phyloP scores from a whole-genome alignment of 2,113 vertebrate species.

The Melanerpes formicivorus region DNA sequence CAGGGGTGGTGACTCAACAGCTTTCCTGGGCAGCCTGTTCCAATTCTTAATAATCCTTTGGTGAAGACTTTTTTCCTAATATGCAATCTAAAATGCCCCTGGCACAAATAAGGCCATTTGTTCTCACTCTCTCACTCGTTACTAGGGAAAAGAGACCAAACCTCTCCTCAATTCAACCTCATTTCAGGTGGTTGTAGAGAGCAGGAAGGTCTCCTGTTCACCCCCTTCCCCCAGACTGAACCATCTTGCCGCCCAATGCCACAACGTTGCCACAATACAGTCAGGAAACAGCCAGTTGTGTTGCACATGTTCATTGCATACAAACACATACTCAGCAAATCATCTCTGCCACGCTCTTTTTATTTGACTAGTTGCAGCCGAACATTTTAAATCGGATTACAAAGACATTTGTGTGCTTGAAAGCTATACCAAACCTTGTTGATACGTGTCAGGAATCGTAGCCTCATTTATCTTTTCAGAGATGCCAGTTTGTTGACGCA shows the following conservation, averaged over 20 bases:
- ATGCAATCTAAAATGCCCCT: neutral
- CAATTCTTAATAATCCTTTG: neutral
- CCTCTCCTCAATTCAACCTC: rapidly evolving
- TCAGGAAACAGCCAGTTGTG: neutral
- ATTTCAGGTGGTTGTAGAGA: neutral
- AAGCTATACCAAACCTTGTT: neutral
- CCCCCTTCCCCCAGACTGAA: neutral
- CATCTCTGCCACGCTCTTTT: neutral
- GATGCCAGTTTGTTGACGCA: conserved; percentile 41
- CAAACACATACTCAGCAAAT: neutral
- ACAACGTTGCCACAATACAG: neutral
- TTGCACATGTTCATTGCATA: neutral
- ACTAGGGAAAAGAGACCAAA: neutral
- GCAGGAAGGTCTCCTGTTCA: rapidly evolving
- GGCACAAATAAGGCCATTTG: neutral
- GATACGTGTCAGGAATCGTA: neutral
- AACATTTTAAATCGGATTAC: neutral
- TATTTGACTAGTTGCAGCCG: neutral
- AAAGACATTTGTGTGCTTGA: neutral
- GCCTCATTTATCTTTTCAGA: conserved; percentile 10
- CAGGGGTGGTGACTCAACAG: neutral
- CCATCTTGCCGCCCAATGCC: neutral
- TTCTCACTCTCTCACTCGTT: neutral
- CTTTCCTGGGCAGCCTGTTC: neutral
- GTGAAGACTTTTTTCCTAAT: neutral